Percentiles rank a stretch among this genome's conserved stretches.
Conservation (phyloP, 2,113 vertebrate genomes). For the Pseudorhombus dupliciocellatus region DNA sequence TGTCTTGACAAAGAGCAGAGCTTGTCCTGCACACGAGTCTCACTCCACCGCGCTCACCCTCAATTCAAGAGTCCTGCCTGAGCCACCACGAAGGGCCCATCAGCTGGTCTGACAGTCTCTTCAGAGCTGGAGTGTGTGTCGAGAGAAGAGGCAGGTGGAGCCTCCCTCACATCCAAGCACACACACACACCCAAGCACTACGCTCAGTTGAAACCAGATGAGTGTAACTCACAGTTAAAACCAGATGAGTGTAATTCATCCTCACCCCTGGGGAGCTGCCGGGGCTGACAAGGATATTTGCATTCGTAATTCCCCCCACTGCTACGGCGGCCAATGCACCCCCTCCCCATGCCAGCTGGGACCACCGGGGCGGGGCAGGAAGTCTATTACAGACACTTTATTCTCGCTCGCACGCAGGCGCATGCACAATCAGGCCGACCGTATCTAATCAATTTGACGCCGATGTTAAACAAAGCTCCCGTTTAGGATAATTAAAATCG, state of each 20-base stretch:
- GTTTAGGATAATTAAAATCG: constrained; percentile 72
- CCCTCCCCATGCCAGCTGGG: constrained; percentile 68
- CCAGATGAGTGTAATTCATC: constrained; percentile 73
- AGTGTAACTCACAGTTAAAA: constrained; percentile 58
- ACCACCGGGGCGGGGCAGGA: constrained; percentile 60
- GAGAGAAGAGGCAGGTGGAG: constrained; percentile 60
- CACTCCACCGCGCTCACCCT: constrained; percentile 56
- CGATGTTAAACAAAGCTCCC: constrained; percentile 72
- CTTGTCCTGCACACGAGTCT: constrained; percentile 12
- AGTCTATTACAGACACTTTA: constrained; percentile 39
- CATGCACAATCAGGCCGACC: constrained; percentile 46
- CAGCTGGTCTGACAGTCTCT: constrained; percentile 26
- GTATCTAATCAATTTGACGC: constrained; percentile 75
- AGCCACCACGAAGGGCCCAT: constrained; percentile 48
- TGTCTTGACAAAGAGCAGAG: constrained; percentile 24
- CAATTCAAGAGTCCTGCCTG: constrained; percentile 43
- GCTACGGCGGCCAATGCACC: constrained; percentile 1
- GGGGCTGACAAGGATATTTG: constrained; percentile 74
- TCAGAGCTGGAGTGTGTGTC: constrained; percentile 38
- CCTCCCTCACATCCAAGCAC: not conserved
- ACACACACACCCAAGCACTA: constrained; percentile 6
- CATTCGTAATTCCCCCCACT: constrained; percentile 75
- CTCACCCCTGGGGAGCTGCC: constrained; percentile 60
- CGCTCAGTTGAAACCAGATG: constrained; percentile 64
- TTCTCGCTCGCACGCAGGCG: constrained; percentile 19